Percentiles rank a stretch among this genome's conserved stretches.
Conservation (phyloP, 2,797 vertebrate genomes). For the Macrochelys suwanniensis region DNA sequence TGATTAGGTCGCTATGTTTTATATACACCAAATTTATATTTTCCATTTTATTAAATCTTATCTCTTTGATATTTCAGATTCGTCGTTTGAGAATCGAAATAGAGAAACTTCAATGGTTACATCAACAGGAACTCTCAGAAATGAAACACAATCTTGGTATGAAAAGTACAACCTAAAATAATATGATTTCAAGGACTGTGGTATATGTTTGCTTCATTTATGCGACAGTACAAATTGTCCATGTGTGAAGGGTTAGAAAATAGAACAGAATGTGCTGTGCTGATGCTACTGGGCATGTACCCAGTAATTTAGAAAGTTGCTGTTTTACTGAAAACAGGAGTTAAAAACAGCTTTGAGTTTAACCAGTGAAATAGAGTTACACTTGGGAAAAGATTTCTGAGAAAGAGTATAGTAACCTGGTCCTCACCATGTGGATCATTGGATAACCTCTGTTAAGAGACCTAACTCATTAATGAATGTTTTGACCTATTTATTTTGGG, state of each 20-base stretch:
- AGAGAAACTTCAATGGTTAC: constrained; percentile 97
- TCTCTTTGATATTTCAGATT: constrained; percentile 83
- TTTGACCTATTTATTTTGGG: neutral
- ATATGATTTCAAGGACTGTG: neutral
- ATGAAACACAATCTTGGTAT: constrained; percentile 98
- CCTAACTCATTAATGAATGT: neutral
- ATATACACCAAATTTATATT: neutral
- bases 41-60: neutral
- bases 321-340: neutral
- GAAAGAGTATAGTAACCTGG: neutral
- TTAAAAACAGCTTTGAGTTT: neutral
- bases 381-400: neutral
- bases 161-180: constrained; percentile 15
- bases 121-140: constrained; percentile 96
- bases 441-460: neutral
- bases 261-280: neutral
- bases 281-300: neutral
- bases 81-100: constrained; percentile 96
- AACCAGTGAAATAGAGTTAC: neutral
- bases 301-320: neutral
- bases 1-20: neutral
- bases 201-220: neutral
- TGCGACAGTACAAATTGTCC: neutral
- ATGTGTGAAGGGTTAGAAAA: neutral
- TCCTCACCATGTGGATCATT: neutral